These are phyloP conservation scores for Hippasteria phrygiana DNA, from an alignment of 53 echinoderm and acorn worm genomes.

Conservation along the genomic window DNA sequence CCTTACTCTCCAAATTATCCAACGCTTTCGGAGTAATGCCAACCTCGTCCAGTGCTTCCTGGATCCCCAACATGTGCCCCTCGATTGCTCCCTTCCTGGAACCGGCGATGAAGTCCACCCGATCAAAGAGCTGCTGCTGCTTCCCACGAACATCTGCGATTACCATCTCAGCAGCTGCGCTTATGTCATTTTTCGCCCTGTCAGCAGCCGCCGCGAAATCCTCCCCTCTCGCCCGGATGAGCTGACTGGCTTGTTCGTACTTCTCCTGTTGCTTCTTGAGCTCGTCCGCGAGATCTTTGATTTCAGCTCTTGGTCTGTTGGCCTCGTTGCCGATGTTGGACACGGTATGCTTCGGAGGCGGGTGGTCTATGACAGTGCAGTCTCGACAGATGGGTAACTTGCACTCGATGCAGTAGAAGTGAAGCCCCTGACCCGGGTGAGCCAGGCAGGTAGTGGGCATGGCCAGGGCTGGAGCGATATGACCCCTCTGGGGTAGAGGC, in stretches of 20 bases:
- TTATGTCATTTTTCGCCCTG: conserved; percentile 6
- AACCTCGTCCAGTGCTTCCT: background rate
- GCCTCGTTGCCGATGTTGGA: background rate
- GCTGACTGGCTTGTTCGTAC: conserved; percentile 16
- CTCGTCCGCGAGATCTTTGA: background rate
- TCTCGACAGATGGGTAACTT: background rate
- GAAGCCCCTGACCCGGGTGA: background rate
- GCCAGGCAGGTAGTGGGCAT: background rate
- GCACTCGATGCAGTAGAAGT: background rate
- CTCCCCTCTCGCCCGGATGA: conserved; percentile 10
- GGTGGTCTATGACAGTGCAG: background rate
- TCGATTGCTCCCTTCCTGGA: background rate
- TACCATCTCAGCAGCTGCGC: background rate
- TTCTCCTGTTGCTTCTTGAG: background rate
- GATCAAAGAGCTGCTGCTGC: conserved; percentile 2
- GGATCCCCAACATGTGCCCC: background rate
- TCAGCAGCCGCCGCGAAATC: conserved; percentile 14
- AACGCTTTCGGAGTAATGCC: background rate
- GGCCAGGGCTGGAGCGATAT: no score
- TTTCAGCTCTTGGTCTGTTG: background rate
- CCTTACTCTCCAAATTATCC: conserved; percentile 6
- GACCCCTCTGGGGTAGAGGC: no score
- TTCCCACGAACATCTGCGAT: conserved; percentile 36
- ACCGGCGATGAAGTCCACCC: background rate
- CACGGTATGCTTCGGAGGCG: background rate